Evolutionary conservation across 2,888 invertebrate genomes (phyloP).

Genomic region (Lordiphosa fenestrarum): DNA sequence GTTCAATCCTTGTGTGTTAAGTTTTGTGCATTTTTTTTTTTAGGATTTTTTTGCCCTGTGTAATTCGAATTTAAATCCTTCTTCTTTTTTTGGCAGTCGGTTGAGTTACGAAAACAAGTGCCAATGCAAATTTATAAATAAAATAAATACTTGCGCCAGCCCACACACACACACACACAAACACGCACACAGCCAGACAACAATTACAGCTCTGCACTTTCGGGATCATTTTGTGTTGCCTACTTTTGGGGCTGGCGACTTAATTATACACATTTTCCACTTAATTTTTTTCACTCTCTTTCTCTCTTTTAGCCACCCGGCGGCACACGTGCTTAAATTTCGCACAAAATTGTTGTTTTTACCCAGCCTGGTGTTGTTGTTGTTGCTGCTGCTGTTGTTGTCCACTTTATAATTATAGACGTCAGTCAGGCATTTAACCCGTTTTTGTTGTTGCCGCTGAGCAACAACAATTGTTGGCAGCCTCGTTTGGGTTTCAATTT

Average conservation of each 20-base stretch:
- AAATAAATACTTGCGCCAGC: too few relatives aligned
- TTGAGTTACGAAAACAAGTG: too few relatives aligned
- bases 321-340: slow-evolving; percentile 54
- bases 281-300: slow-evolving; percentile 38
- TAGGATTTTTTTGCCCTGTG: too few relatives aligned
- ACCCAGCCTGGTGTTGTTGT: slow-evolving; percentile 12
- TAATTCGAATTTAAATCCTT: too few relatives aligned
- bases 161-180: too few relatives aligned
- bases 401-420: slow-evolving; percentile 70
- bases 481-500: slow-evolving; percentile 63
- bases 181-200: too few relatives aligned
- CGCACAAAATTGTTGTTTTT: slow-evolving; percentile 47
- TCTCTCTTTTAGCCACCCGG: slow-evolving; percentile 5
- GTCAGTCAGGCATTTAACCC: slow-evolving; percentile 74
- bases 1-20: too few relatives aligned
- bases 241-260: slow-evolving; percentile 59
- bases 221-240: slow-evolving; percentile 43
- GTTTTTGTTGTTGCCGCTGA: slow-evolving; percentile 42
- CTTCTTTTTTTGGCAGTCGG: too few relatives aligned
- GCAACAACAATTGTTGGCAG: slow-evolving; percentile 49
- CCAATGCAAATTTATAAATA: too few relatives aligned
- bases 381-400: slow-evolving; percentile 38
- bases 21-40: too few relatives aligned
- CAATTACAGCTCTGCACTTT: slow-evolving; percentile 6
- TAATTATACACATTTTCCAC: slow-evolving; percentile 66